These are phyloP conservation scores for Lutraria lutraria DNA, from an alignment of 2,888 invertebrate species.

Conservation along the genomic window DNA sequence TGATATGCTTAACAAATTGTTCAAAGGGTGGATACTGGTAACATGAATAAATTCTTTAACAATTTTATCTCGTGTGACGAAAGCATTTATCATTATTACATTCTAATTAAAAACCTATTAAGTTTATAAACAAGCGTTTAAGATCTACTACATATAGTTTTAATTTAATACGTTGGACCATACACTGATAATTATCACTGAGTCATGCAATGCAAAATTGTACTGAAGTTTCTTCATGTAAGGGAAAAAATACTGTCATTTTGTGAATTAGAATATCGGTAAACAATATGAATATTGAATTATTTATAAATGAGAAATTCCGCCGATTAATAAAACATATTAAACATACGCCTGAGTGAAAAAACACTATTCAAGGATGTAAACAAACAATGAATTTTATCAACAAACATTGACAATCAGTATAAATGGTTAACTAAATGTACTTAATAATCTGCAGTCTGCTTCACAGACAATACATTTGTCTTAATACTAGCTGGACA, in stretches of 20 bases:
- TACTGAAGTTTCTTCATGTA: too few species aligned
- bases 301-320: too few species aligned
- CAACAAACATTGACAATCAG: too few species aligned
- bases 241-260: too few species aligned
- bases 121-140: not conserved
- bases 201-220: too few species aligned
- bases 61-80: not conserved
- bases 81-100: not conserved
- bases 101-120: not conserved
- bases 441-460: not conserved
- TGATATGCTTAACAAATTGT: not conserved
- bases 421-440: not conserved
- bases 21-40: not conserved
- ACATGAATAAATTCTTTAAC: conserved; percentile 1
- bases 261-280: too few species aligned
- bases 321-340: too few species aligned
- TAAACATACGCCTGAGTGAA: too few species aligned
- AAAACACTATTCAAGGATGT: too few species aligned
- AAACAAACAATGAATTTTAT: too few species aligned
- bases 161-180: not conserved
- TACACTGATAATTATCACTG: too few species aligned
- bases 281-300: too few species aligned
- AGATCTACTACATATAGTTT: not conserved
- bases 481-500: not conserved
- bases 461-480: not conserved